A percentile compares a stretch with the other conserved stretches of the same genome.
These are phyloP conservation scores for Phengaris alcon DNA, from an alignment of 2,888 invertebrate species.

Conservation along the genomic window DNA sequence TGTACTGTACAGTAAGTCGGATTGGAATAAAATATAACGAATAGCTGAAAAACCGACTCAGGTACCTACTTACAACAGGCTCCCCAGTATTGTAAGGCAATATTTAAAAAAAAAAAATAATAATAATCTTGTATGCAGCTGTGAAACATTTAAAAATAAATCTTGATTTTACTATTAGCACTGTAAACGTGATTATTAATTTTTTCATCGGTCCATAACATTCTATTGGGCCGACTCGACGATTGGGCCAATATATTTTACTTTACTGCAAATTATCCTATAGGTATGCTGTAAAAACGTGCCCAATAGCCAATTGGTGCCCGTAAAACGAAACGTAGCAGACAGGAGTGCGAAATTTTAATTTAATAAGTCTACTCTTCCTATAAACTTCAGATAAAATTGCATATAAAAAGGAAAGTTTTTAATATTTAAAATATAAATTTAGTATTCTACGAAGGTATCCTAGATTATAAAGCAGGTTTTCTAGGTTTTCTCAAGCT, in stretches of 20 bases:
- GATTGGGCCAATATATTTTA: not conserved
- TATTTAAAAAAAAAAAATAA: too few species aligned
- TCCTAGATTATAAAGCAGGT: not conserved
- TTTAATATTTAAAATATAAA: not conserved
- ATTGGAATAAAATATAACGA: too few species aligned
- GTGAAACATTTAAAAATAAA: not conserved
- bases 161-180: not conserved
- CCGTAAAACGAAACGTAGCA: constrained; percentile 22
- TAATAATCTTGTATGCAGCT: too few species aligned
- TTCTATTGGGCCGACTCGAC: not conserved
- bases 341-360: constrained; percentile 21
- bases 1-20: too few species aligned
- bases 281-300: constrained; percentile 19
- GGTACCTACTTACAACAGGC: too few species aligned
- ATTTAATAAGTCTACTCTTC: constrained; percentile 27
- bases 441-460: not conserved
- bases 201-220: constrained; percentile 13
- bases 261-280: constrained; percentile 13
- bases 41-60: too few species aligned
- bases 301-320: constrained; percentile 18
- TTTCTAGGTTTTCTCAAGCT: too few species aligned
- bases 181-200: not conserved
- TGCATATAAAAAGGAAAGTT: not conserved
- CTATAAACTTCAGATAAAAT: not conserved
- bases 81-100: too few species aligned